These are phyloP conservation scores for Scolanthus callimorphus DNA, from an alignment of 92 coral and sea anemone species.

Conservation along the genomic window DNA sequence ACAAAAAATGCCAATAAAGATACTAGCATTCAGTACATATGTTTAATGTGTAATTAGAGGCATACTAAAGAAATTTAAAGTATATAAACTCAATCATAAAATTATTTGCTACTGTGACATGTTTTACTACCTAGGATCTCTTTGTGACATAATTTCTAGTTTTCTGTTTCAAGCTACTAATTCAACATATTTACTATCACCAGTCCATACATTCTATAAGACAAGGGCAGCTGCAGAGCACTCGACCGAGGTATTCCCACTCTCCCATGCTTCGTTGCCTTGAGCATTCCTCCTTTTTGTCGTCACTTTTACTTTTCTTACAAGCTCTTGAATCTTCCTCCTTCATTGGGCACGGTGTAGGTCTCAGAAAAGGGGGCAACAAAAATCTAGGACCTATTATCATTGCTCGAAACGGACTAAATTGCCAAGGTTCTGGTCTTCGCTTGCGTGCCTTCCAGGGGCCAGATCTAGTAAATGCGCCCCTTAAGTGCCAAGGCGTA, in stretches of 20 bases:
- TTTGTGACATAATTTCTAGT: too few species aligned
- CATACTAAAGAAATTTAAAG: too few species aligned
- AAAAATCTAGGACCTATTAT: not conserved
- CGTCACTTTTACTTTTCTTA: not conserved
- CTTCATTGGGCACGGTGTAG: not conserved
- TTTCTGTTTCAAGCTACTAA: too few species aligned
- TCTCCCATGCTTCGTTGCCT: slow-evolving; percentile 30
- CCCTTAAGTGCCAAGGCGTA: not conserved
- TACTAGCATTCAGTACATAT: too few species aligned
- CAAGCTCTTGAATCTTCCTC: not conserved
- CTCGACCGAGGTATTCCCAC: slow-evolving; percentile 68
- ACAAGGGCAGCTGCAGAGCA: slow-evolving; percentile 64
- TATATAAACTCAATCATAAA: too few species aligned
- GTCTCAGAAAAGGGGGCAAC: not conserved
- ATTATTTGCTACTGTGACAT: too few species aligned
- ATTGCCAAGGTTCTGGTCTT: not conserved
- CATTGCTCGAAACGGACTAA: not conserved
- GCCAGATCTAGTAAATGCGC: slow-evolving; percentile 8
- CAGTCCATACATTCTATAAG: slow-evolving; percentile 46
- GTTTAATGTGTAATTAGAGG: too few species aligned
- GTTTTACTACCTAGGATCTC: too few species aligned
- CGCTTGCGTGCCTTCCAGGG: slow-evolving; percentile 26
- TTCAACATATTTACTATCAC: too few species aligned
- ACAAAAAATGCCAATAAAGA: too few species aligned
- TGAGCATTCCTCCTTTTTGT: not conserved